These are phyloP conservation scores for Caloenas nicobarica DNA, from an alignment of 2,113 vertebrate genomes.

Conservation along the genomic window DNA sequence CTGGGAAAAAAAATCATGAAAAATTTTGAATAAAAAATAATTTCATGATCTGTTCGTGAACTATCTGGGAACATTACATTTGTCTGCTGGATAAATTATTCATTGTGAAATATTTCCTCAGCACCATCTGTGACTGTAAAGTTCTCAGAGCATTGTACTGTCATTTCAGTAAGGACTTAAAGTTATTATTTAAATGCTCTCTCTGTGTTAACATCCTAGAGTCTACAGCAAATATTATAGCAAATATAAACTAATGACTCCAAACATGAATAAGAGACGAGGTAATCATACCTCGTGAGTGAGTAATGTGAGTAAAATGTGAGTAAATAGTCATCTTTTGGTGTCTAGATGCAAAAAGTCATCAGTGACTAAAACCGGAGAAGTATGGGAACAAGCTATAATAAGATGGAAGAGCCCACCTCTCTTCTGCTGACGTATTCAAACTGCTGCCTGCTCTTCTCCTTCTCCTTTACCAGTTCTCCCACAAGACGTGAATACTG, in stretches of 20 bases:
- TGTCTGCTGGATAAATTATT: slow-evolving; percentile 46
- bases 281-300: neutral
- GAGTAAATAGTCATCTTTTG: neutral
- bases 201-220: neutral
- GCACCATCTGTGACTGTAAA: slow-evolving; percentile 17
- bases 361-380: neutral
- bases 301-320: too few species aligned
- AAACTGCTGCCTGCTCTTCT: neutral
- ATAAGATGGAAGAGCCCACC: neutral
- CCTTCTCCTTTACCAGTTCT: neutral
- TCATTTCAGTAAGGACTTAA: neutral
- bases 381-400: neutral
- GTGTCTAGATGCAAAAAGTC: neutral
- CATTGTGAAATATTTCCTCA: slow-evolving; percentile 47
- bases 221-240: neutral
- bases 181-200: neutral
- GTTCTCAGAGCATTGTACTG: slow-evolving; percentile 8
- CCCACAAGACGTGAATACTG: neutral
- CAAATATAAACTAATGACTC: neutral
- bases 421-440: neutral
- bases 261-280: neutral
- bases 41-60: slow-evolving; percentile 31
- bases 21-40: neutral
- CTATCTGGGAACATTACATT: neutral
- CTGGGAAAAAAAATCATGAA: neutral